Conservation (phyloP, 2,888 invertebrate genomes). For the Polia nebulosa region DNA sequence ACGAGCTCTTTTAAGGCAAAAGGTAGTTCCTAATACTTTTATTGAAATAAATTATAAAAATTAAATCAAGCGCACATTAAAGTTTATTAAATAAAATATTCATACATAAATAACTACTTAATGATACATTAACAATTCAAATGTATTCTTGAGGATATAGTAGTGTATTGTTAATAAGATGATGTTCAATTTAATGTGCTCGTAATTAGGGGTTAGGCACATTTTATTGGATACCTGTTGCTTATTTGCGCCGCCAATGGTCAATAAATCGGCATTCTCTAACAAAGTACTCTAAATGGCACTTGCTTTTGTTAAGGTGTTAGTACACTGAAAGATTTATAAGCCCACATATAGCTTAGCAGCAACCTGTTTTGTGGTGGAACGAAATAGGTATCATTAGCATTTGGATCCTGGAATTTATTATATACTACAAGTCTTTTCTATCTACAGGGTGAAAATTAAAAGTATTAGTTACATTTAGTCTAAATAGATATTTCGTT, state of each 20-base stretch:
- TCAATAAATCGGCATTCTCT: slow-evolving; percentile 74
- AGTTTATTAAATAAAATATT: slow-evolving; percentile 38
- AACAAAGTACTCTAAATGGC: slow-evolving; percentile 73
- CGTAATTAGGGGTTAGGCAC: slow-evolving; percentile 76
- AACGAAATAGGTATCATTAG: background rate
- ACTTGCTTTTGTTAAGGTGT: slow-evolving; percentile 45
- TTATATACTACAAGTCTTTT: background rate
- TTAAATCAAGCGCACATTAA: slow-evolving; percentile 36
- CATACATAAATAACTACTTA: slow-evolving; percentile 49
- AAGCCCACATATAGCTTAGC: slow-evolving; percentile 1
- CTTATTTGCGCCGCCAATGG: slow-evolving; percentile 68
- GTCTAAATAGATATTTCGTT: too few species aligned
- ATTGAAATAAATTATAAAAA: slow-evolving; percentile 36
- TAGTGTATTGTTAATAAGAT: slow-evolving; percentile 73
- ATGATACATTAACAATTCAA: slow-evolving; percentile 73
- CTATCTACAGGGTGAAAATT: background rate
- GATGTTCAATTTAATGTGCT: slow-evolving; percentile 75
- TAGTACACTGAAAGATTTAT: slow-evolving; percentile 23
- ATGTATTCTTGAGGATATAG: slow-evolving; percentile 71
- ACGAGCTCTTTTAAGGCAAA: too few species aligned
- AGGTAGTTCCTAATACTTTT: slow-evolving; percentile 19
- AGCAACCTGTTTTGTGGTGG: too few species aligned
- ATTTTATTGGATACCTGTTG: slow-evolving; percentile 76
- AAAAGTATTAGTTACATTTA: too few species aligned
- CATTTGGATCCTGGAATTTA: slow-evolving; percentile 3